Conservation (phyloP, 2,797 vertebrate genomes). For the Typhlichthys eigenmanni region DNA sequence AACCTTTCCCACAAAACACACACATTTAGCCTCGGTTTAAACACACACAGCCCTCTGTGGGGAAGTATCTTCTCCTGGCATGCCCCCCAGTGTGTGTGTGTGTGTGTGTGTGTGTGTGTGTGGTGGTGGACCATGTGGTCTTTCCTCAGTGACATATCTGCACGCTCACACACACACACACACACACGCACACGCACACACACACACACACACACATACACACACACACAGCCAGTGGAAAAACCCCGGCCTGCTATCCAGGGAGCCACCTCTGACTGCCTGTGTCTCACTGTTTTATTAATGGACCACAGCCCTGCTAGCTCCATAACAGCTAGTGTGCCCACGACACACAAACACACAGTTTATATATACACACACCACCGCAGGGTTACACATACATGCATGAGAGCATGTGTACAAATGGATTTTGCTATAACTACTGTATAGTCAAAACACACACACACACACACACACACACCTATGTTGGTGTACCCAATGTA, state of each 20-base stretch:
- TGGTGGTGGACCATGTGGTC: constrained; percentile 46
- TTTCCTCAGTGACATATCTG: constrained; percentile 61
- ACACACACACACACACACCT: constrained; percentile 9
- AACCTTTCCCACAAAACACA: neutral
- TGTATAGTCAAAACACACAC: neutral
- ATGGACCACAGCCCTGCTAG: constrained; percentile 59
- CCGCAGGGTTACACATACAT: constrained; percentile 13
- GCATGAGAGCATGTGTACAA: constrained; percentile 8
- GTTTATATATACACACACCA: constrained; percentile 7
- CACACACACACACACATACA: constrained; percentile 1
- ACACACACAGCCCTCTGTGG: constrained; percentile 16
- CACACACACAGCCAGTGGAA: constrained; percentile 22
- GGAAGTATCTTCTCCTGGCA: constrained; percentile 23
- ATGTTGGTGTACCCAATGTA: too few relatives aligned
- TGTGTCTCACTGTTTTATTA: constrained; percentile 72
- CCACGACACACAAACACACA: constrained; percentile 35
- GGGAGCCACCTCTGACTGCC: constrained; percentile 59
- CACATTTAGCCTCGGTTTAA: neutral
- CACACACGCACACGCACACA: constrained; percentile 1
- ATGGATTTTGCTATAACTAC: constrained; percentile 15
- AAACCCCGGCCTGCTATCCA: constrained; percentile 59
- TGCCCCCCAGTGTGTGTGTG: constrained; percentile 17
- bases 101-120: neutral
- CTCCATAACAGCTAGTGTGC: constrained; percentile 65
- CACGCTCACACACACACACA: constrained; percentile 4